A percentile compares a stretch with the other conserved stretches of the same genome.
phyloP scores from a whole-genome alignment of 2,888 invertebrate species.

The Melieria picta region DNA sequence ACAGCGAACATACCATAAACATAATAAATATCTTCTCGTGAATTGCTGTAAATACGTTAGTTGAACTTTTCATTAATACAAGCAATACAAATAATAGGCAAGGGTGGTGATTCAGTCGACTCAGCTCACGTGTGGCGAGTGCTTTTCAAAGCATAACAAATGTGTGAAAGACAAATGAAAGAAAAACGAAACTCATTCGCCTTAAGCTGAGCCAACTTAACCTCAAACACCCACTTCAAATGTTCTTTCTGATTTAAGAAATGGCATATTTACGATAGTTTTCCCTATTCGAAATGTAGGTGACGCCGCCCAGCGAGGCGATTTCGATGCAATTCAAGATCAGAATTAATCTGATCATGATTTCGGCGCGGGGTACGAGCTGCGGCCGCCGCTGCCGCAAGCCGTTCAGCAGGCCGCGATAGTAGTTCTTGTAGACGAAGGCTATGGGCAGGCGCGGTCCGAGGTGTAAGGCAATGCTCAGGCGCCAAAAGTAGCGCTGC shows the following conservation, averaged over 20 bases:
- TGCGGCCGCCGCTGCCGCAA: slow-evolving; percentile 48
- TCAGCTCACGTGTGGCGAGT: no score
- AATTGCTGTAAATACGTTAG: slow-evolving; percentile 70
- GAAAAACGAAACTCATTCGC: background rate
- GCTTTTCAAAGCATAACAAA: no score
- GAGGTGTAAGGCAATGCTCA: slow-evolving; percentile 90
- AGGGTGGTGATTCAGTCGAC: no score
- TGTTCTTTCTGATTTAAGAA: background rate
- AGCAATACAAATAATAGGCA: background rate
- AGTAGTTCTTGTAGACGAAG: slow-evolving; percentile 85
- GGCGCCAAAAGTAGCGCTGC: slow-evolving; percentile 91
- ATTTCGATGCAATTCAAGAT: slow-evolving; percentile 88
- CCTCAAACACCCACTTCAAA: background rate
- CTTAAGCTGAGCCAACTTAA: background rate
- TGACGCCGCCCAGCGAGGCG: slow-evolving; percentile 87
- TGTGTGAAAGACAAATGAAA: background rate
- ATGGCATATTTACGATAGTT: slow-evolving; percentile 85
- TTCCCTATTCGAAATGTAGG: slow-evolving; percentile 93
- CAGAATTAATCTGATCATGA: slow-evolving; percentile 78
- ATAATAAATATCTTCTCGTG: slow-evolving; percentile 92
- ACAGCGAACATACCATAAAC: slow-evolving; percentile 86
- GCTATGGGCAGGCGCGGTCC: slow-evolving; percentile 91
- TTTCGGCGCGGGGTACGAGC: slow-evolving; percentile 67
- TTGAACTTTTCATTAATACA: background rate
- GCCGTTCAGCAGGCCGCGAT: slow-evolving; percentile 69